Evolutionary conservation across 2,113 vertebrate species (phyloP), one percentile per base, ranked within the genome.

Genomic region (Oriolus oriolus): DNA sequence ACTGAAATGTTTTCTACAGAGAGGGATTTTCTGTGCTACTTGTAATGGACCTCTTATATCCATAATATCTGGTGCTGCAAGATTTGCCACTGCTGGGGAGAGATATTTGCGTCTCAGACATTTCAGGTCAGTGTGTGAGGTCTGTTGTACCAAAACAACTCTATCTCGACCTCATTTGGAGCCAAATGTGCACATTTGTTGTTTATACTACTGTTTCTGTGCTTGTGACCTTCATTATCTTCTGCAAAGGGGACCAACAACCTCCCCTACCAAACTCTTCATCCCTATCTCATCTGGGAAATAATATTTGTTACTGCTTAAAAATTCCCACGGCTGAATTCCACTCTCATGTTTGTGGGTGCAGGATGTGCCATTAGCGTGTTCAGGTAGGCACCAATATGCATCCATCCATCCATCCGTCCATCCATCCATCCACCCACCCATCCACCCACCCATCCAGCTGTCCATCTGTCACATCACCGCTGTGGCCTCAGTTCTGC

Each of bases 381-480:
- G 19, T 14, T 61, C 68, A 59, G 49, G 30, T 2, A 3, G 56
- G 31, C 27, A 60, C 16, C 19, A 27, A 15, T 3, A 4, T 5
- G 47, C 1, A 1, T 6, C 53, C 26, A 10, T 5, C 44, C 50
- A 7, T 5, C 44, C 50, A 7, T 6, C 19, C n/a, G 23, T 8
- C 71, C 44, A 1, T 27, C 47, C n/a, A n/a, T n/a, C n/a, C n/a
- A n/a, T n/a, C n/a, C n/a, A n/a, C n/a, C n/a, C n/a, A n/a, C n/a
- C n/a, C n/a, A n/a, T n/a, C n/a, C n/a, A n/a, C n/a, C n/a, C 1
- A 1, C 5, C 53, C 26, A 10, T 5, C 44, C 50, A 7, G 6
- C 19, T 39, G 23, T 8, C 71, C 44, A 1, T 27, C 47, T 54
- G 11, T 17, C 41, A 1, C 6, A 20, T 11, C 50, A 17, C 18